Base-by-base conservation (phyloP, 1,140 invertebrate genomes). In the Phymastichus coffea region DNA sequence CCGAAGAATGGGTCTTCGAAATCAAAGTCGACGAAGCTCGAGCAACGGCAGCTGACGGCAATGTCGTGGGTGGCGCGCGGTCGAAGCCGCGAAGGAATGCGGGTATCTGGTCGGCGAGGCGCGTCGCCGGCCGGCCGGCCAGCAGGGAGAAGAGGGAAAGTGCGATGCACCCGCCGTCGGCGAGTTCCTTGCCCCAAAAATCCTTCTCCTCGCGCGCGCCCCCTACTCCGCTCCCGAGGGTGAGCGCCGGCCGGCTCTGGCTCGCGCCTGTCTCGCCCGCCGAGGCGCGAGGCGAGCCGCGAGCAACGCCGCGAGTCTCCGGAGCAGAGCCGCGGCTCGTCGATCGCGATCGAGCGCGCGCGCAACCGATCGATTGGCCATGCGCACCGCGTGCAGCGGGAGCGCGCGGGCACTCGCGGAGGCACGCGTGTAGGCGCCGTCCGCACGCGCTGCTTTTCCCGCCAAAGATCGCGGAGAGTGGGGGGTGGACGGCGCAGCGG, bases 141-240 rank as follows among this genome's bases (percentile, higher is more conserved):
- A 15, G 38, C 40, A 44, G 40, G 25, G 19, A 28, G 14, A 38
- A 26, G 46, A 20, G 37, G 44, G 44, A 48, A 17, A 57, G 54
- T 57, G 38, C 57, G 57, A 58, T 58, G 57, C 57, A 35, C 57
- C 57, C 57, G 28, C 53, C 41, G 20, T 1, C 53, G 12, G 6
- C 33, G 55, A 57, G 55, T 57, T 57, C 55, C 35, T 57, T 57
- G 55, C 46, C 55, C 55, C 55, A 49, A 57, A 57, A 57, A 40
- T 41, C n/a, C 35, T 7, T 10, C 17, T 3, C 23, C 28, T 12
- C 12, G 12, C 28, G 28, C 28, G 28, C 28, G 28, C 28, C 44
- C 15, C 22, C 44, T 28, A 20, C 15, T 23, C 12, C 22, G 22
- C 23, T 48, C 15, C 7, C 6, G 4, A 4, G 15, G 7, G 10